These are phyloP conservation scores for Nibea albiflora DNA, from an alignment of 2,113 vertebrate species.

Conservation along the genomic window DNA sequence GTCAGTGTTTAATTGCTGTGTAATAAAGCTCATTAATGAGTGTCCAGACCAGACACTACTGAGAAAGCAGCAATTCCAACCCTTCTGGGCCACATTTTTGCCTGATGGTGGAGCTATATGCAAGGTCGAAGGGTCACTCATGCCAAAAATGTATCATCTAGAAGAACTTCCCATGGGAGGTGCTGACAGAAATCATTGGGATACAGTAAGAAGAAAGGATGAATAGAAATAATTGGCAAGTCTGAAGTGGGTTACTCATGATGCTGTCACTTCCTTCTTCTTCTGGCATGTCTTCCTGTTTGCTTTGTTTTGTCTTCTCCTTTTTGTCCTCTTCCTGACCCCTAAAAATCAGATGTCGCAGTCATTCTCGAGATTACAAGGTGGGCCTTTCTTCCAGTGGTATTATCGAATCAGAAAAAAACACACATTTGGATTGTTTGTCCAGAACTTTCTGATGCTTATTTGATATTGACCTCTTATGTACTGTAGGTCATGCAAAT, in stretches of 20 bases:
- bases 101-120: no score
- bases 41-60: conserved; percentile 1
- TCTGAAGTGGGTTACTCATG: not conserved
- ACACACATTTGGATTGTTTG: not conserved
- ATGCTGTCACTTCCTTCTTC: not conserved
- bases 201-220: no score
- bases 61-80: not conserved
- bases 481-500: not conserved
- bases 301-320: not conserved
- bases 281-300: not conserved
- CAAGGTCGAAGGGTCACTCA: conserved; percentile 2
- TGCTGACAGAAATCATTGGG: not conserved
- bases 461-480: no score
- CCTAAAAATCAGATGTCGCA: not conserved
- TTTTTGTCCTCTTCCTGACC: not conserved
- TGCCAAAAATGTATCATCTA: not conserved
- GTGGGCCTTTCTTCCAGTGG: not conserved
- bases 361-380: not conserved
- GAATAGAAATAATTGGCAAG: not conserved
- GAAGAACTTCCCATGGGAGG: not conserved
- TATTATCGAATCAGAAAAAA: not conserved
- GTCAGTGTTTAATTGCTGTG: conserved; percentile 43
- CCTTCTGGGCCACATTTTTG: no score
- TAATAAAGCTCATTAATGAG: conserved; percentile 44
- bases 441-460: no score